phyloP scores from a whole-genome alignment of 2,113 vertebrate species.

The Lophius piscatorius region DNA sequence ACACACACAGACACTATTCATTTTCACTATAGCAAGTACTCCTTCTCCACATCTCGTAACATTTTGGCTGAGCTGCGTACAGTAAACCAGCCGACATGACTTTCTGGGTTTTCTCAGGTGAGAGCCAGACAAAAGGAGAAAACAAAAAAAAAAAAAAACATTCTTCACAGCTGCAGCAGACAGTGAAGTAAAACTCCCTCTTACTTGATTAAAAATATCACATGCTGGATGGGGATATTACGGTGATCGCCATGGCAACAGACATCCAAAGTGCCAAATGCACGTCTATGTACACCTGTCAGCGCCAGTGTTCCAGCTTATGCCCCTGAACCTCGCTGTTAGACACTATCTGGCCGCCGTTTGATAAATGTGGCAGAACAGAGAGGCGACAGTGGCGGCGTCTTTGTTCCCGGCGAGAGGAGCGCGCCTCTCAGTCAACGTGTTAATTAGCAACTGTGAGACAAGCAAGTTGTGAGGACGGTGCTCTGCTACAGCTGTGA shows the following conservation, averaged over 20 bases:
- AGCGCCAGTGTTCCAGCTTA: slow-evolving; percentile 49
- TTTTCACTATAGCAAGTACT: slow-evolving; percentile 37
- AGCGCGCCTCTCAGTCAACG: slow-evolving; percentile 44
- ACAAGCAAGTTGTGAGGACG: slow-evolving; percentile 49
- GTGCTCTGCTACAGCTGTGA: slow-evolving; percentile 36
- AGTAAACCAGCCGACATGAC: slow-evolving; percentile 14
- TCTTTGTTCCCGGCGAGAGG: slow-evolving; percentile 56
- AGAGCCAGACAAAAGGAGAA: slow-evolving; percentile 7
- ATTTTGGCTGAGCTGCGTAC: slow-evolving; percentile 16
- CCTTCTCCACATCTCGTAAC: slow-evolving; percentile 15
- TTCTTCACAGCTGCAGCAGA: slow-evolving; percentile 44
- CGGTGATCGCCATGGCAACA: slow-evolving; percentile 78
- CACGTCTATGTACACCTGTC: slow-evolving; percentile 64
- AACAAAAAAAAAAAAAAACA: slow-evolving; percentile 20
- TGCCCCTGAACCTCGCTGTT: slow-evolving; percentile 46
- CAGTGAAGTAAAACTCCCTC: slow-evolving; percentile 56
- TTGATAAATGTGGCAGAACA: slow-evolving; percentile 57
- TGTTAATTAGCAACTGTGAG: slow-evolving; percentile 69
- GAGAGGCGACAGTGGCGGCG: slow-evolving; percentile 39
- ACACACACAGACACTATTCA: slow-evolving; percentile 32
- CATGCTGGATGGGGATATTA: slow-evolving; percentile 65
- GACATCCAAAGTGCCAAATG: slow-evolving; percentile 71
- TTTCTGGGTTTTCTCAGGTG: slow-evolving; percentile 18
- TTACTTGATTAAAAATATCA: slow-evolving; percentile 72
- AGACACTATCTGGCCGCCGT: slow-evolving; percentile 47